Evolutionary conservation across 2,888 invertebrate species (phyloP).

Genomic region (Aquatica leii): DNA sequence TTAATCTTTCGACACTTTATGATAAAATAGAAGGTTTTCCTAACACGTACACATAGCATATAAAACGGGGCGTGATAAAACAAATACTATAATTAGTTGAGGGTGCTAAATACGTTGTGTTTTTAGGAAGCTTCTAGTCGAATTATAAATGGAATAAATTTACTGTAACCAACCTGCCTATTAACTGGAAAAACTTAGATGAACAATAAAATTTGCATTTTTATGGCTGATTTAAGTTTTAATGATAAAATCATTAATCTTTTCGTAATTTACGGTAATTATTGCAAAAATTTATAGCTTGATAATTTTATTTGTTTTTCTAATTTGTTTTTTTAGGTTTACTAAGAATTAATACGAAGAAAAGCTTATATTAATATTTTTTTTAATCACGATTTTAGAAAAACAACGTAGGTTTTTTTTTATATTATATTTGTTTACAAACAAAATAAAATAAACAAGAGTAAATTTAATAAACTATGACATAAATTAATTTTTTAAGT

Average conservation of each 20-base stretch:
- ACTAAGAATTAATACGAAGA: too few relatives aligned
- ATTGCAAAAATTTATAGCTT: too few relatives aligned
- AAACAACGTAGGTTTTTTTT: too few relatives aligned
- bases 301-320: too few relatives aligned
- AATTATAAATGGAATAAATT: slow-evolving; percentile 1
- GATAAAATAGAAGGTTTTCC: slow-evolving; percentile 17
- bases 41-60: slow-evolving; percentile 8
- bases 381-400: too few relatives aligned
- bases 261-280: neutral
- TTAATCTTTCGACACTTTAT: slow-evolving; percentile 40
- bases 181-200: neutral
- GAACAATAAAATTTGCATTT: slow-evolving; percentile 9
- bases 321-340: too few relatives aligned
- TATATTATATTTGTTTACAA: too few relatives aligned
- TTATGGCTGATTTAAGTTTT: slow-evolving; percentile 1
- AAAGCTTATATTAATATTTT: too few relatives aligned
- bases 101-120: slow-evolving; percentile 15
- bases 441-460: too few relatives aligned
- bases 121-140: neutral
- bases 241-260: slow-evolving; percentile 4
- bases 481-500: too few relatives aligned
- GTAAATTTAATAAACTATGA: too few relatives aligned
- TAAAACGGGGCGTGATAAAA: slow-evolving; percentile 18
- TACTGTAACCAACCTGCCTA: neutral
- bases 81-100: slow-evolving; percentile 17